Evolutionary conservation across 2,113 vertebrate species (phyloP).

Genomic region (Pseudonaja textilis): DNA sequence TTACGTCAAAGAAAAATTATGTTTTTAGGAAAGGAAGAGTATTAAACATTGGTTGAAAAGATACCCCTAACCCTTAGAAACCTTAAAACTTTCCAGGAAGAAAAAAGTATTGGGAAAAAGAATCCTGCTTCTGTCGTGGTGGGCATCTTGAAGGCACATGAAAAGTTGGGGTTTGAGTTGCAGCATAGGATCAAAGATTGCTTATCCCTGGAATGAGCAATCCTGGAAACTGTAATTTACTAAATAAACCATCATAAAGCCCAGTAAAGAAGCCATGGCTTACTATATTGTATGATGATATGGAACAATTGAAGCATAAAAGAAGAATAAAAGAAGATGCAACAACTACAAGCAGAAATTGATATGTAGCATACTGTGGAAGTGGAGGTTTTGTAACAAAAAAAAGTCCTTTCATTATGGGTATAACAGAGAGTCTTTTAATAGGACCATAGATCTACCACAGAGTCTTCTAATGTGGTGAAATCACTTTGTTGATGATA

Average conservation of each 20-base stretch:
- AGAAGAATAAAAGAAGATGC: background rate
- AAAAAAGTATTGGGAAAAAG: background rate
- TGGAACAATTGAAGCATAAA: background rate
- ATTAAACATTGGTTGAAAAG: background rate
- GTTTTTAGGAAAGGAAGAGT: background rate
- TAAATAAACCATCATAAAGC: background rate
- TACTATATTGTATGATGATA: background rate
- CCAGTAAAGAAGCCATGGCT: background rate
- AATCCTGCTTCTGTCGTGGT: background rate
- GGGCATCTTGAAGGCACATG: background rate
- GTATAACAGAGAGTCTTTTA: background rate
- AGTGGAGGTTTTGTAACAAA: background rate
- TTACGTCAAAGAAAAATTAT: background rate
- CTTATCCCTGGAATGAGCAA: background rate
- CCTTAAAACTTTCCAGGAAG: background rate
- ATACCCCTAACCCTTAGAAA: background rate
- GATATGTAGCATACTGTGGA: background rate
- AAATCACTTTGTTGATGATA: slow-evolving; percentile 12
- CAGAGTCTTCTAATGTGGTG: background rate
- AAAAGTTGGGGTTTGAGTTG: background rate
- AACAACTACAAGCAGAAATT: background rate
- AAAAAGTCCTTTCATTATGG: background rate
- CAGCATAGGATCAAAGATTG: background rate
- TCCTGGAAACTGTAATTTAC: background rate
- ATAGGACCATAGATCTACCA: background rate